phyloP scores from a whole-genome alignment of 2,797 vertebrate genomes.

The Amblyraja radiata region DNA sequence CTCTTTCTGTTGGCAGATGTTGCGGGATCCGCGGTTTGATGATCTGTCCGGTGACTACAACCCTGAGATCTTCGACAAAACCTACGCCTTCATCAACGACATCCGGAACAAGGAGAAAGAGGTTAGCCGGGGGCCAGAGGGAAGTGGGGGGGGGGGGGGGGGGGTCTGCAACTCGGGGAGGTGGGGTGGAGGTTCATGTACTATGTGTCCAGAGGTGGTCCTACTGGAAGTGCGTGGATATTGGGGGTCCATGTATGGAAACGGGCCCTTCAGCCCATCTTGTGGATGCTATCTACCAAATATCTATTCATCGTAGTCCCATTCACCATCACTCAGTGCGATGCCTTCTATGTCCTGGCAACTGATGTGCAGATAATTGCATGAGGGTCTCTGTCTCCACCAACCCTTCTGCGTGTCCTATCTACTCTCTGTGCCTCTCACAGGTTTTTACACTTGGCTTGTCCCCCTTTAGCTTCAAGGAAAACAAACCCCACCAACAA shows the following conservation, averaged over 20 bases:
- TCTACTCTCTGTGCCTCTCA: no score
- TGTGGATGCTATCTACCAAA: no score
- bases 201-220: no score
- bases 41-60: constrained; percentile 88
- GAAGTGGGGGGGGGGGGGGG: neutral
- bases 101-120: constrained; percentile 69
- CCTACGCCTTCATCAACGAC: constrained; percentile 72
- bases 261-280: neutral
- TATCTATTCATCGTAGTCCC: no score
- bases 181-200: neutral
- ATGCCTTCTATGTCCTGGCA: no score
- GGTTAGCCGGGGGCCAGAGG: constrained; percentile 51
- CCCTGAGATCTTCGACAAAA: constrained; percentile 78
- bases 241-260: neutral
- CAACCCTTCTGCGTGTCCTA: no score
- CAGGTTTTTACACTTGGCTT: no score
- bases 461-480: no score
- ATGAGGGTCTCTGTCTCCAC: no score
- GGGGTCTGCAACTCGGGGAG: neutral
- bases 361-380: neutral
- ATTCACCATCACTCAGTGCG: neutral
- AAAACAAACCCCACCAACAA: no score
- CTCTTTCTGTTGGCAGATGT: constrained; percentile 53
- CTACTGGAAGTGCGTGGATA: neutral
- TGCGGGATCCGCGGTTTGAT: constrained; percentile 84